Conservation (phyloP, 2,797 vertebrate genomes). For the Champsocephalus esox region DNA sequence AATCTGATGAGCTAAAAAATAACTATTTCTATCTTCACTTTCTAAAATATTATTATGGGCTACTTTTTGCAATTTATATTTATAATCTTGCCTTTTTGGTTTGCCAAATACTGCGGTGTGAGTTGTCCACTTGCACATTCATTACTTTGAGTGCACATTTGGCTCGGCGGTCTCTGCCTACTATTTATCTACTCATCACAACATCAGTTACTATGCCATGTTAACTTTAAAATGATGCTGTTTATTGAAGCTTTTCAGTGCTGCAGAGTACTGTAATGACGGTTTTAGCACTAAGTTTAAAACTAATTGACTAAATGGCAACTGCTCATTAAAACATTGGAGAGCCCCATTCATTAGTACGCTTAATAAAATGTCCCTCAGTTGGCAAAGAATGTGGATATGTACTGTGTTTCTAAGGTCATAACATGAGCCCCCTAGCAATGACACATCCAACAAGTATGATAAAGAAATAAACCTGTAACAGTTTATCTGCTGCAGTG, state of each 20-base stretch:
- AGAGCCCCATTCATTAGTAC: background rate
- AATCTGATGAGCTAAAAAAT: background rate
- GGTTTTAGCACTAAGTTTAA: constrained; percentile 20
- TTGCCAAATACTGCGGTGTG: background rate
- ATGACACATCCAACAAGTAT: background rate
- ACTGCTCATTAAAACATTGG: constrained; percentile 12
- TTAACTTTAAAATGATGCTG: background rate
- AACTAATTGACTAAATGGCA: constrained; percentile 10
- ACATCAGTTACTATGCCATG: background rate
- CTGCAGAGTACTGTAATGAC: constrained; percentile 8
- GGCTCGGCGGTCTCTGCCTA: constrained; percentile 1
- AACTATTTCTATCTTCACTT: background rate
- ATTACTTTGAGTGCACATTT: background rate
- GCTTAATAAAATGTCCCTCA: background rate
- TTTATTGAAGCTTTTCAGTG: constrained; percentile 13
- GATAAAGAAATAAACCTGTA: background rate
- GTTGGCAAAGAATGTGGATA: background rate
- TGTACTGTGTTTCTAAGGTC: background rate
- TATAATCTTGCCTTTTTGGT: background rate
- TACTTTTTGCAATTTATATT: background rate
- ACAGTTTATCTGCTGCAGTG: background rate
- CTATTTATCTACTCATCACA: constrained; percentile 13
- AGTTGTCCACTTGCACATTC: background rate
- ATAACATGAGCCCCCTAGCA: background rate
- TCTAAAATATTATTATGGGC: background rate